Conservation (phyloP, 2,797 vertebrate species). For the Coregonus sp. region DNA sequence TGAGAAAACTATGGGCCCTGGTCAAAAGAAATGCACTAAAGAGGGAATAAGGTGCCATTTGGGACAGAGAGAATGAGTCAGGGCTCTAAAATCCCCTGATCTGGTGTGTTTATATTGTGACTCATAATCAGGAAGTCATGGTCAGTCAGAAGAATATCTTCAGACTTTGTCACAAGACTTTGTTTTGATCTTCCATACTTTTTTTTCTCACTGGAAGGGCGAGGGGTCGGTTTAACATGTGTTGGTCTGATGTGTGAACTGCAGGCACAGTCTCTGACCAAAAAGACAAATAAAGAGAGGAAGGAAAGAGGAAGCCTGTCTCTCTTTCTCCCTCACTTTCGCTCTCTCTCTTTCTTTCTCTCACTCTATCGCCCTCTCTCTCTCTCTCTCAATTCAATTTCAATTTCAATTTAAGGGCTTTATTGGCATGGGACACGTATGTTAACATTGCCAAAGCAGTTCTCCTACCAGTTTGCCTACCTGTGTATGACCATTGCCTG, state of each 20-base stretch:
- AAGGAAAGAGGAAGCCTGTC: conserved; percentile 14
- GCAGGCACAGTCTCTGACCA: neutral
- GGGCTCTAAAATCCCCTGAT: conserved; percentile 51
- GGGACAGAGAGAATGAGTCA: conserved; percentile 37
- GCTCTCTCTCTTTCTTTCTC: neutral
- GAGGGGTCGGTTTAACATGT: conserved; percentile 13
- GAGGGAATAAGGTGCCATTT: too few species aligned
- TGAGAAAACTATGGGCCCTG: too few species aligned
- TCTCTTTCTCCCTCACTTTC: neutral
- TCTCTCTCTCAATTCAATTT: neutral
- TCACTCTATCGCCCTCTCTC: neutral
- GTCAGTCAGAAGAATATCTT: conserved; percentile 36
- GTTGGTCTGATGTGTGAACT: conserved; percentile 35
- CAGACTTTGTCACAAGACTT: conserved; percentile 34
- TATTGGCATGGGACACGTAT: too few species aligned
- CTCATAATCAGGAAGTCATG: conserved; percentile 44
- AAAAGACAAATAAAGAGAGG: conserved; percentile 18
- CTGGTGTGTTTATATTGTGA: conserved; percentile 45
- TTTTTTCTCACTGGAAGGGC: conserved; percentile 30
- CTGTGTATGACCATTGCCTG: too few species aligned
- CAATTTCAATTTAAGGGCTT: too few species aligned
- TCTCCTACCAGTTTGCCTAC: too few species aligned
- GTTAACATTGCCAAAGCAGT: too few species aligned
- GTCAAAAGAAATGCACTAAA: too few species aligned
- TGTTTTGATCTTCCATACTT: conserved; percentile 21